Conservation (phyloP, 2,888 invertebrate genomes). For the Muscina levida region DNA sequence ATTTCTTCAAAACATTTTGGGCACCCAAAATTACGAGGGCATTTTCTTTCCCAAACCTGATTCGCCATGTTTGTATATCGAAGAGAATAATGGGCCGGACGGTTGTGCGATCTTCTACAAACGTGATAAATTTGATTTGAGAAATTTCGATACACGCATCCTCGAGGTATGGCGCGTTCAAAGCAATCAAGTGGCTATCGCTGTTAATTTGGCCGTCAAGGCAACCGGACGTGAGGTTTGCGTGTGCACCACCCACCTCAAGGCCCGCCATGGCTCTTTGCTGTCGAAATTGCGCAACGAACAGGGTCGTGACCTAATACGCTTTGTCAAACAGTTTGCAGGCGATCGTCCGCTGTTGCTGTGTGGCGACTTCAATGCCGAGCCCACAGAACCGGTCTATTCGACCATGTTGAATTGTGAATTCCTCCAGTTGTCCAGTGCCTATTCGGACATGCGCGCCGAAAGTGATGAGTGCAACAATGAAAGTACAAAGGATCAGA, state of each 20-base stretch:
- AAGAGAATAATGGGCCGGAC: constrained; percentile 88
- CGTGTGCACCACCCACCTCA: constrained; percentile 87
- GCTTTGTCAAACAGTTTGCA: constrained; percentile 81
- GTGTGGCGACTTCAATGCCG: constrained; percentile 89
- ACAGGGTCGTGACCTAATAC: constrained; percentile 85
- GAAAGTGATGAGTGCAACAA: constrained; percentile 68
- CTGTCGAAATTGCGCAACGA: constrained; percentile 85
- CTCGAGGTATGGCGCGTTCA: constrained; percentile 87
- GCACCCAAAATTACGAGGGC: constrained; percentile 85
- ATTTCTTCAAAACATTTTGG: constrained; percentile 83
- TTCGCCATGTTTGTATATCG: constrained; percentile 87
- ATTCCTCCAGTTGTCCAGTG: constrained; percentile 80
- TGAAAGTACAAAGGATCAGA: constrained; percentile 52
- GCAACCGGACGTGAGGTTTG: constrained; percentile 83
- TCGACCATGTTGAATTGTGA: constrained; percentile 81
- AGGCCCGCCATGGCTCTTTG: constrained; percentile 86
- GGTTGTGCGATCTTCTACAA: constrained; percentile 89
- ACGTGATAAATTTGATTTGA: constrained; percentile 83
- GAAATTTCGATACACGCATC: constrained; percentile 82
- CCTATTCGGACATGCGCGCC: constrained; percentile 80
- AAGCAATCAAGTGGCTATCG: constrained; percentile 87
- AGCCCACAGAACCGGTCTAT: constrained; percentile 86
- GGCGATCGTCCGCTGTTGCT: constrained; percentile 83
- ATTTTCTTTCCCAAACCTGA: constrained; percentile 88
- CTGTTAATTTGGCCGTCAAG: constrained; percentile 81